Evolutionary conservation across 1,140 invertebrate genomes (phyloP), one percentile per base, ranked within the genome.

Genomic region (Drosophila equinoxialis): DNA sequence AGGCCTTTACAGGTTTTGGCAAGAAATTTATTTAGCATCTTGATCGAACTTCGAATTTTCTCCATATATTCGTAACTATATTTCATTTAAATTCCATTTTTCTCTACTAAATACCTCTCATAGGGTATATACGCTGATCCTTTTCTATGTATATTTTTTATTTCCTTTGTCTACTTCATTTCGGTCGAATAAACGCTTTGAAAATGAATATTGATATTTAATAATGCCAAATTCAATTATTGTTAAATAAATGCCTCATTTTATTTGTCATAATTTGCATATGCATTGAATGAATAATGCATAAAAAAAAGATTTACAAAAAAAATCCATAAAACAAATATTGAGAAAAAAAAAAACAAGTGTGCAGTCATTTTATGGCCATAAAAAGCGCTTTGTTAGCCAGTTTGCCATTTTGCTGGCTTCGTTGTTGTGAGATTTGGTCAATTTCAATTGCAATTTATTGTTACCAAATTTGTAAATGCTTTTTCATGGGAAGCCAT

Each of bases 391-490:
- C 30, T 77, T 86, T 83, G 81, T 79, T 87, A 10, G 45, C 45
- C 45, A 23, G 67, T 60, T 70, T 61, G 60, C 74, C 74, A 77
- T 61, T 70, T 70, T 61, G 42, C 17, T 13, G 45, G 45, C 17
- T 51, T 17, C 17, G 7, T 8, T 30, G 30, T 7, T 54, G 59
- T 79, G 76, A 35, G 63, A 33, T 71, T 86, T 51, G 45, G 83
- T 87, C 77, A 82, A 77, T 74, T 85, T 87, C 72, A 87, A 39
- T 39, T 39, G 10, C 37, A 64, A 51, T 51, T 72, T 80, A 80
- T 70, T 77, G 77, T 89, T 83, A 68, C 83, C 83, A 87, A 87
- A 89, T 89, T 83, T 81, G 79, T 89, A 87, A 51, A 51, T 20
- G 8, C 17, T 51, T 51, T 51, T 51, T 23, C 45, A 51, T 51